Evolutionary conservation across 64 coral and sea anemone genomes (phyloP).

Genomic region (Pocillopora damicornis): DNA sequence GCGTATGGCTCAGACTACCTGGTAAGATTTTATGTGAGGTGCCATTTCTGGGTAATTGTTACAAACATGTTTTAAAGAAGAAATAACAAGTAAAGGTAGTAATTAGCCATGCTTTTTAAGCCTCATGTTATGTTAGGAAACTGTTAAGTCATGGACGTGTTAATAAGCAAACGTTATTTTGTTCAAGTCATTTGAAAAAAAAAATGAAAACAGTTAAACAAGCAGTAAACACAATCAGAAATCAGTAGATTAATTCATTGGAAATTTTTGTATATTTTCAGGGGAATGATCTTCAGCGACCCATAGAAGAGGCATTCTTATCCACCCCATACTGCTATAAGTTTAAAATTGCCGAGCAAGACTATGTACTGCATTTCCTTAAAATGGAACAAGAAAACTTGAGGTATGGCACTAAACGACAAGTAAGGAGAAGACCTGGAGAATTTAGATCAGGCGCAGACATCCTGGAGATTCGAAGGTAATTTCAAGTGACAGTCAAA

Average conservation of each 20-base stretch:
- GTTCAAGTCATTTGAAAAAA: too few relatives aligned
- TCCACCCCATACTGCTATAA: background rate
- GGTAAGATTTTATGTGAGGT: conserved; percentile 11
- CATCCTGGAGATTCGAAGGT: background rate
- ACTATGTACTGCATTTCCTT: background rate
- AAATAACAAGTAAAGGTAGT: too few relatives aligned
- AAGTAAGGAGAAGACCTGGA: conserved; percentile 14
- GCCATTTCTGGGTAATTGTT: too few relatives aligned
- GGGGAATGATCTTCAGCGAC: background rate
- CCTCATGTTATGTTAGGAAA: too few relatives aligned
- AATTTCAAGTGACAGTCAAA: background rate
- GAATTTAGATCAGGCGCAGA: conserved; percentile 2
- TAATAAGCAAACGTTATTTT: too few relatives aligned
- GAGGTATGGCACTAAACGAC: background rate
- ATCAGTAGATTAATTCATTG: too few relatives aligned
- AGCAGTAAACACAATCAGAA: background rate
- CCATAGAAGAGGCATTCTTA: conserved; percentile 3
- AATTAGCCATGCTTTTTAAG: too few relatives aligned
- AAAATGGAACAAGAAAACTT: conserved; percentile 22
- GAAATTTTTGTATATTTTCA: background rate
- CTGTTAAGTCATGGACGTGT: too few relatives aligned
- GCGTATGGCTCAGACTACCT: conserved; percentile 40
- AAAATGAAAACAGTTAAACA: too few relatives aligned
- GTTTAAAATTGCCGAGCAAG: conserved; percentile 21
- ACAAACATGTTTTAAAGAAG: too few relatives aligned